Evolutionary conservation across 2,113 vertebrate genomes (phyloP).

Genomic region (Pao palembangensis): DNA sequence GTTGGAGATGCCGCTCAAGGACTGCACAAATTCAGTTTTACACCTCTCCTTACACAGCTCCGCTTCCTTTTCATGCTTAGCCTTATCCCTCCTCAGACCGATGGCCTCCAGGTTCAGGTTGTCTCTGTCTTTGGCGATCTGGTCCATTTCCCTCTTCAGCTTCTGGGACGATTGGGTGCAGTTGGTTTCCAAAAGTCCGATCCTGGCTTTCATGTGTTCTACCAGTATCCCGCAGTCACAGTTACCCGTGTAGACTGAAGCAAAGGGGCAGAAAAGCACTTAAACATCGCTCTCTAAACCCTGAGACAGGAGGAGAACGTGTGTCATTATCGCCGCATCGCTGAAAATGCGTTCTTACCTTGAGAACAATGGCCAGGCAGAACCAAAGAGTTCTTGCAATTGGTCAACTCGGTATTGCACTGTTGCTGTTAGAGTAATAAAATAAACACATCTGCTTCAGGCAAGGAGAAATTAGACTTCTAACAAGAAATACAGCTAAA

Average conservation of each 20-base stretch:
- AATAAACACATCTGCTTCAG: not conserved
- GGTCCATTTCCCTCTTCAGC: constrained; percentile 52
- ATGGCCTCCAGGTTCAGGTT: constrained; percentile 58
- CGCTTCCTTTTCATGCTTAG: constrained; percentile 48
- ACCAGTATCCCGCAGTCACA: constrained; percentile 21
- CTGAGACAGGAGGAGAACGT: no score
- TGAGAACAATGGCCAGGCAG: rapidly evolving
- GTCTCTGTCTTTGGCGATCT: constrained; percentile 51
- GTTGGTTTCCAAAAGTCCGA: constrained; percentile 57
- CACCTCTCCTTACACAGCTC: constrained; percentile 40
- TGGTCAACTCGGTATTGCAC: rapidly evolving
- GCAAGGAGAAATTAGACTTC: not conserved
- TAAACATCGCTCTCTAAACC: no score
- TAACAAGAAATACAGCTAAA: no score
- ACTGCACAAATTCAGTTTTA: constrained; percentile 62
- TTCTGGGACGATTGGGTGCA: constrained; percentile 56
- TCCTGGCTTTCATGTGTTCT: constrained; percentile 32
- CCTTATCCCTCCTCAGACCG: constrained; percentile 57
- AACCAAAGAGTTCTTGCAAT: not conserved
- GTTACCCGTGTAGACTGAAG: not conserved
- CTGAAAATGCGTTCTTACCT: no score
- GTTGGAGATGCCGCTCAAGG: constrained; percentile 60
- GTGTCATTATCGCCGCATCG: no score
- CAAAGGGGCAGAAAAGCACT: no score
- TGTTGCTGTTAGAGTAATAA: constrained; percentile 31